Evolutionary conservation across 2,888 invertebrate species (phyloP).

Genomic region (Notodonta ziczac): DNA sequence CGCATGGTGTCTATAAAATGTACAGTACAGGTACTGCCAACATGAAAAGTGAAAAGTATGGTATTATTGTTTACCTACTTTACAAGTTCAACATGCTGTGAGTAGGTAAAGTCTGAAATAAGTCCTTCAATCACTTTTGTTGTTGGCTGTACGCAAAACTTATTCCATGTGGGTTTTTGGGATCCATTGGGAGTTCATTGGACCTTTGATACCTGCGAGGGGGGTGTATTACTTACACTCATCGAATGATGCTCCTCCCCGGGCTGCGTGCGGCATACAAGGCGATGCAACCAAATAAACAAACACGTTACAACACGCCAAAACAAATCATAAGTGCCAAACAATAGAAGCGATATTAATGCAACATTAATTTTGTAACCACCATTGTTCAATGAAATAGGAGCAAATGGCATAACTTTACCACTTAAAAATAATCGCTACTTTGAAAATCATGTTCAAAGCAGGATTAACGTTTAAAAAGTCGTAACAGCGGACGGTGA

Average conservation of each 20-base stretch:
- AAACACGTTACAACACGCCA: conserved; percentile 72
- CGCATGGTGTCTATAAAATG: too few relatives aligned
- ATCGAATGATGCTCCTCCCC: conserved; percentile 89
- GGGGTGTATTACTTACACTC: conserved; percentile 86
- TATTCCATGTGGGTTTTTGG: neutral
- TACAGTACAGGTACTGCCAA: too few relatives aligned
- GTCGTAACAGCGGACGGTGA: neutral
- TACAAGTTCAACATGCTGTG: too few relatives aligned
- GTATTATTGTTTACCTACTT: too few relatives aligned
- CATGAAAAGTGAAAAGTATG: too few relatives aligned
- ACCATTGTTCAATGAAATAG: conserved; percentile 1
- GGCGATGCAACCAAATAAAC: conserved; percentile 80
- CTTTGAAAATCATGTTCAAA: too few relatives aligned
- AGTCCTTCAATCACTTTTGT: too few relatives aligned
- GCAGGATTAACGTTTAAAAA: neutral
- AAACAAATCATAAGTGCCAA: conserved; percentile 50
- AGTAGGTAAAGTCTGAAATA: too few relatives aligned
- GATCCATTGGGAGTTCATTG: neutral
- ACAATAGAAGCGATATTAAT: conserved; percentile 36
- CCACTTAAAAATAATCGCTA: too few relatives aligned
- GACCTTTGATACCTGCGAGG: conserved; percentile 21
- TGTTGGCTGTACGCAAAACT: too few relatives aligned
- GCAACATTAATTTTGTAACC: neutral
- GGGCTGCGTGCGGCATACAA: conserved; percentile 82
- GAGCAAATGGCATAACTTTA: neutral